These are phyloP conservation scores for Tetanocera ferruginea DNA, from an alignment of 2,888 invertebrate species.

Conservation along the genomic window DNA sequence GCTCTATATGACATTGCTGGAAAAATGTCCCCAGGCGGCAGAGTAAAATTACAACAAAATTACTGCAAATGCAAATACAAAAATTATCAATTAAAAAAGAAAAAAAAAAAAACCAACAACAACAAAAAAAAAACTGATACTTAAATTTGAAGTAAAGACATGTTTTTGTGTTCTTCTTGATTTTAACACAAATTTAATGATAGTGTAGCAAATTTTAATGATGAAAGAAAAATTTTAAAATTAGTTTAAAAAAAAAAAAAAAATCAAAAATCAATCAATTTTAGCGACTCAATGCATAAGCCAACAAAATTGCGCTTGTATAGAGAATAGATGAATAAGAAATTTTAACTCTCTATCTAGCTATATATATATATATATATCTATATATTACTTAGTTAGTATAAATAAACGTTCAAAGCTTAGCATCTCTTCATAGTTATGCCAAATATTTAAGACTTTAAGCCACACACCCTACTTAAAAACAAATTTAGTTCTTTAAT, in stretches of 20 bases:
- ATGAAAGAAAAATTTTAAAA: not conserved
- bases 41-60: constrained; percentile 18
- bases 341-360: no score
- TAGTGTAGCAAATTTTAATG: constrained; percentile 14
- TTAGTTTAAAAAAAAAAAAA: not conserved
- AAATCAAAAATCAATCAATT: not conserved
- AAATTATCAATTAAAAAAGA: not conserved
- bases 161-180: not conserved
- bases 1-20: constrained; percentile 31
- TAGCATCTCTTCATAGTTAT: constrained; percentile 8
- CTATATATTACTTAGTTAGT: no score
- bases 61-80: not conserved
- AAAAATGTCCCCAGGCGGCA: constrained; percentile 40
- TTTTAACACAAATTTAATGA: not conserved
- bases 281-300: not conserved
- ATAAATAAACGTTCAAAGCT: constrained; percentile 7
- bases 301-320: no score
- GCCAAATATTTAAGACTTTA: constrained; percentile 27
- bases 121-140: not conserved
- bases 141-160: constrained; percentile 12
- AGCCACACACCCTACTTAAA: not conserved
- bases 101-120: not conserved
- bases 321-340: no score
- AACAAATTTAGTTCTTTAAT: not conserved
- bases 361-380: no score